Base-by-base conservation (phyloP, 2,113 vertebrate species). In the Falcunculus frontatus region DNA sequence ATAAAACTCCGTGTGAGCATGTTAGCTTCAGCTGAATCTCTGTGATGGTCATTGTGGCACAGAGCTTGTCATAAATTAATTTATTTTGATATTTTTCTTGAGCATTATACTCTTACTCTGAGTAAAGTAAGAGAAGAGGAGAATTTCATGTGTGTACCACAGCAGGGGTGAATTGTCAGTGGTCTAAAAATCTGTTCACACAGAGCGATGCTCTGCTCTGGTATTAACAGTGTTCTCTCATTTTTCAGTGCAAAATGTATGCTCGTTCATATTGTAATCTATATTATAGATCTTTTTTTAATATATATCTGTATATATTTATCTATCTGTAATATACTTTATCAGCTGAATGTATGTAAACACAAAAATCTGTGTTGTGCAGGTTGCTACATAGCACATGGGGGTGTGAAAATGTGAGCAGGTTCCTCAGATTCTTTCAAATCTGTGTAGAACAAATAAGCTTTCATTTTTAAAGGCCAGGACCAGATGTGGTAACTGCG, bases 381-480 rank as follows among this genome's bases (percentile, higher is more conserved):
- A 46, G 53, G 53, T 76, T 82, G 67, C 62, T 83, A 35, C 27
- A 13, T 33, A 76, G 69, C 17, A 39, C 49, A 73, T 77, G 46
- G 37, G 78, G n/a, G 17, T 89, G 46, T 87, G 62, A 91, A 96
- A 94, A 85, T 3, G 2, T 47, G 63, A 91, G 41, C 70, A 59
- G 19, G 33, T 65, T 84, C 67, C 69, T 90, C 69, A 79, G 67
- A 62, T 89, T 91, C 42, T 62, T 57, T 91, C 70, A 80, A 74
- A 94, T 72, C 59, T 3, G 1, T 6, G 7, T 63, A 84, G 78
- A 88, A 88, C 56, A 94, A 87, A 91, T 21, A 86, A 35, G 22
- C 63, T 84, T 86, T 91, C 87, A 90, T 70, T 93, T 93, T 70
- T 86, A 86, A 94, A 93, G 85, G 82, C 60, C 75, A 94, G 60